A percentile compares a stretch with the other conserved stretches of the same genome.
Conservation (phyloP, 1,140 invertebrate species). For the Eriocheir sinensis region DNA sequence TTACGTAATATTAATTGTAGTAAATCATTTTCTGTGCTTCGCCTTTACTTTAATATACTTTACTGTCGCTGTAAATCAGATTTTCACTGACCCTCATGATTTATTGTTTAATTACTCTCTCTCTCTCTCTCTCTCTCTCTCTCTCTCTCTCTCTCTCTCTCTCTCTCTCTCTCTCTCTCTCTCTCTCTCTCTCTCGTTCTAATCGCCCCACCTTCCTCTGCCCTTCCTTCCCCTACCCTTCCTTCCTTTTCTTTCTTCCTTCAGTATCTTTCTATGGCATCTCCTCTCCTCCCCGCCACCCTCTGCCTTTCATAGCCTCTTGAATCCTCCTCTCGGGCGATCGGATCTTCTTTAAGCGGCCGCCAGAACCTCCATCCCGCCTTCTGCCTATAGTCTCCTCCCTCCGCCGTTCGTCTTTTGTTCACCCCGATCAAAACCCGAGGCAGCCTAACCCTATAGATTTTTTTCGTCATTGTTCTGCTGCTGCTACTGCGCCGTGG, state of each 20-base stretch:
- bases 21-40: background rate
- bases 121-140: background rate
- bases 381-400: background rate
- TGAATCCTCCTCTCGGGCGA: background rate
- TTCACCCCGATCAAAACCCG: too few relatives aligned
- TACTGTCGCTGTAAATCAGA: too few relatives aligned
- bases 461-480: too few relatives aligned
- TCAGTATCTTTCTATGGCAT: constrained; percentile 43
- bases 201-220: background rate
- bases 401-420: background rate
- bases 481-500: too few relatives aligned
- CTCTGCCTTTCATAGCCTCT: background rate
- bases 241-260: constrained; percentile 32
- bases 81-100: background rate
- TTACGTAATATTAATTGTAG: background rate
- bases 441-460: too few relatives aligned
- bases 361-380: background rate
- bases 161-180: constrained; percentile 36
- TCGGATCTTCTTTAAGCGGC: background rate
- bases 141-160: constrained; percentile 51
- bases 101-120: background rate
- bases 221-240: background rate
- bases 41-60: background rate
- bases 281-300: background rate
- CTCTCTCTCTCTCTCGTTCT: constrained; percentile 36